Conservation (phyloP, 1,140 invertebrate genomes). For the Asobara japonica region DNA sequence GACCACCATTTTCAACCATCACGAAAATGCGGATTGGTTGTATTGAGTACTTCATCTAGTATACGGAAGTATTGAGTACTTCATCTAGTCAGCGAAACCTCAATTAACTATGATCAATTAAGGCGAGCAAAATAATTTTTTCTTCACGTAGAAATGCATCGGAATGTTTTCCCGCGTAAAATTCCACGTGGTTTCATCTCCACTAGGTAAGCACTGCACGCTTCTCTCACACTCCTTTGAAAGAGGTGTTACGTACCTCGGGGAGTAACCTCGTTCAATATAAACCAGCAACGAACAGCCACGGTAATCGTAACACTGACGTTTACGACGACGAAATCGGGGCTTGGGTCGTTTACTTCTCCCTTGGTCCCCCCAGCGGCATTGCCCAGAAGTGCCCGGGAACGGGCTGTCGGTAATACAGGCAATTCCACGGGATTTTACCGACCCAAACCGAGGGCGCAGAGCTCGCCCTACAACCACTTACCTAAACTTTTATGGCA, state of each 20-base stretch:
- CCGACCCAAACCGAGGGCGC: conserved; percentile 5
- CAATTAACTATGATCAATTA: too few species aligned
- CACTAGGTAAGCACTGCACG: conserved; percentile 28
- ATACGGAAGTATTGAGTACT: too few species aligned
- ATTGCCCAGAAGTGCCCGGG: conserved; percentile 19
- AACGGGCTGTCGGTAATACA: conserved; percentile 54
- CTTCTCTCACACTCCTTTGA: conserved; percentile 46
- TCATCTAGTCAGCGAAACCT: too few species aligned
- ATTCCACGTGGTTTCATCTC: conserved; percentile 52
- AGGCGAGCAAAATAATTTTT: too few species aligned
- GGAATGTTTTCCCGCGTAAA: conserved; percentile 57
- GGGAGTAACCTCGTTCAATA: conserved; percentile 68
- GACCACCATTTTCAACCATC: too few species aligned
- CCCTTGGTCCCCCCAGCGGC: conserved; percentile 35
- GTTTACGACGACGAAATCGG: conserved; percentile 69
- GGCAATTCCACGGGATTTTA: conserved; percentile 34
- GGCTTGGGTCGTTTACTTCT: conserved; percentile 63
- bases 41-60: too few species aligned
- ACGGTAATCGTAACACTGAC: conserved; percentile 68
- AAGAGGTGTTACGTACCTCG: conserved; percentile 66
- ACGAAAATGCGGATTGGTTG: too few species aligned
- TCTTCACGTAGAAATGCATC: too few species aligned
- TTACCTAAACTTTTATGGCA: conserved; percentile 11
- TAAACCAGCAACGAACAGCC: conserved; percentile 66
- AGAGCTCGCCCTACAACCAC: background rate